Percentiles rank a stretch among this genome's conserved stretches.
Conservation (phyloP, 2,888 invertebrate species). For the Phlogophora meticulosa region DNA sequence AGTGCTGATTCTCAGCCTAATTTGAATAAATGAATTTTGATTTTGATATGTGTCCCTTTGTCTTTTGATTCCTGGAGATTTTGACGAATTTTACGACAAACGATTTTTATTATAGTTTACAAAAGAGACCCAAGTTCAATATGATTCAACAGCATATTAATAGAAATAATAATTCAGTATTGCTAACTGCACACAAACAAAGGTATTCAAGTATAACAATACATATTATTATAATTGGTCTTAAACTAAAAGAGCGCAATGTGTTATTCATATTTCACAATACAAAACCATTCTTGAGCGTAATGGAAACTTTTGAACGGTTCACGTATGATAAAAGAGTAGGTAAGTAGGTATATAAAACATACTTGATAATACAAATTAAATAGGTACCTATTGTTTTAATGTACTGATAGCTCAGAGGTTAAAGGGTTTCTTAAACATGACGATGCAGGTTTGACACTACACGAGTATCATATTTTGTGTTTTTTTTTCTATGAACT, state of each 20-base stretch:
- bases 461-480: too few species aligned
- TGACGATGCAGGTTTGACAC: not conserved
- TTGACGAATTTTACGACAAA: too few species aligned
- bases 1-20: too few species aligned
- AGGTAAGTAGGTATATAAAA: conserved; percentile 21
- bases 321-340: conserved; percentile 25
- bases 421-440: conserved; percentile 1
- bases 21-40: too few species aligned
- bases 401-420: conserved; percentile 9
- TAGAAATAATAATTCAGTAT: too few species aligned
- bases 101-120: too few species aligned
- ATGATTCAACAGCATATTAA: too few species aligned
- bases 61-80: too few species aligned
- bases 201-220: not conserved
- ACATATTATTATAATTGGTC: conserved; percentile 10
- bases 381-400: conserved; percentile 7
- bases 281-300: conserved; percentile 17
- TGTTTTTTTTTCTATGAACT: too few species aligned
- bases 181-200: conserved; percentile 11
- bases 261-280: conserved; percentile 50
- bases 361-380: conserved; percentile 10
- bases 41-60: too few species aligned
- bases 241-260: conserved; percentile 6
- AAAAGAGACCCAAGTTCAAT: too few species aligned
- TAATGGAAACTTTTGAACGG: conserved; percentile 39